These are phyloP conservation scores for Ciconia stormi DNA, from an alignment of 2,113 vertebrate species.

Conservation along the genomic window DNA sequence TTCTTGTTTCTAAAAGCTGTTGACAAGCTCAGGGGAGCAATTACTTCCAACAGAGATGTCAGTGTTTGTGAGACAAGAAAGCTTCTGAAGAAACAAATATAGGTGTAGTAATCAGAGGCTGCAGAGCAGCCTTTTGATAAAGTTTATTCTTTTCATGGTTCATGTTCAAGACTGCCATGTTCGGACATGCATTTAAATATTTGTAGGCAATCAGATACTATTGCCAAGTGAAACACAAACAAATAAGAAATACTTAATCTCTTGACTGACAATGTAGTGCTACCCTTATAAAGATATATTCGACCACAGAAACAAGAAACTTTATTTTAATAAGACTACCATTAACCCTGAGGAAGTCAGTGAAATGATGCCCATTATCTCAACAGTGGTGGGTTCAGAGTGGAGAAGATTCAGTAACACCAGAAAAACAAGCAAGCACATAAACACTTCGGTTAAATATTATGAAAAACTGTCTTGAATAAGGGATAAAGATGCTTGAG, in stretches of 20 bases:
- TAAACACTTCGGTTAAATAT: neutral
- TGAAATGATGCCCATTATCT: neutral
- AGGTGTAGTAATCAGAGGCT: neutral
- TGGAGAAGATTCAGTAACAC: neutral
- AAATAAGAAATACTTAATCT: neutral
- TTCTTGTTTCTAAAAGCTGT: neutral
- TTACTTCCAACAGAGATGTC: neutral
- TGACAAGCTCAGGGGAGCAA: constrained; percentile 34
- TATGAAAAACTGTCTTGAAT: neutral
- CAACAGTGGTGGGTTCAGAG: neutral
- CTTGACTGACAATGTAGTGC: neutral
- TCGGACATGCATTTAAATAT: neutral
- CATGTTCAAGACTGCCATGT: neutral
- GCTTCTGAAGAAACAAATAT: neutral
- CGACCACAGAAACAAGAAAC: neutral
- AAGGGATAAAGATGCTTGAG: neutral
- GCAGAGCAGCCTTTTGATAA: neutral
- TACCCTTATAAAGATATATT: neutral
- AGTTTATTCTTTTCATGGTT: neutral
- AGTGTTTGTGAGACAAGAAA: constrained; percentile 23
- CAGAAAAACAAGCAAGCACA: neutral
- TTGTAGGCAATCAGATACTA: neutral
- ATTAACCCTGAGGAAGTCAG: neutral
- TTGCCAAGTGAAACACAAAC: neutral
- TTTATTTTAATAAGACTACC: neutral